Evolutionary conservation across 2,797 vertebrate species (phyloP).

Genomic region (Hypotaenidia philippensis): DNA sequence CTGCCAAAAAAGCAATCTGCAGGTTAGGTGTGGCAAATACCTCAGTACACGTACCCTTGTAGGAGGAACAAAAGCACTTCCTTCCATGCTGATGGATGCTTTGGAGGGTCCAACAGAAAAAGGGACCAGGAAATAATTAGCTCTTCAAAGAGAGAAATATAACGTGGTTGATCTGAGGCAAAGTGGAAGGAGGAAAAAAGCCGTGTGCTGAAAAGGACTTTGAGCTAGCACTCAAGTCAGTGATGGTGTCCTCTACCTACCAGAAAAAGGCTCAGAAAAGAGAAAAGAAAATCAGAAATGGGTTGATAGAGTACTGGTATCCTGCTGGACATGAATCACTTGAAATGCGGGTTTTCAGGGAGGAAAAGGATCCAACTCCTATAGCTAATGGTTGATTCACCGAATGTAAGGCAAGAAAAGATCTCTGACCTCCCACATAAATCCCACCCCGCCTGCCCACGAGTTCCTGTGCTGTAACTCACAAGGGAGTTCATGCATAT

Average conservation of each 20-base stretch:
- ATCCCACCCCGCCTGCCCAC: not conserved
- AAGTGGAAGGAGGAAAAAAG: not conserved
- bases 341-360: not conserved
- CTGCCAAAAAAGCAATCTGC: not conserved
- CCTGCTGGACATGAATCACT: not conserved
- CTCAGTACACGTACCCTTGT: not conserved
- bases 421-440: conserved; percentile 8
- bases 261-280: not conserved
- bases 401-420: not conserved
- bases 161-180: not conserved
- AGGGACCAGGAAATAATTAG: not conserved
- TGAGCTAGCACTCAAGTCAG: not conserved
- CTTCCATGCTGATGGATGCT: not conserved
- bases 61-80: not conserved
- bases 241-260: not conserved
- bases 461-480: rapidly evolving
- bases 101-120: not conserved
- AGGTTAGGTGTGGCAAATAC: not conserved
- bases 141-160: not conserved
- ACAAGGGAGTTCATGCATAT: not conserved
- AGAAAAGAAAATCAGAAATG: not conserved
- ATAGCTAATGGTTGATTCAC: not conserved
- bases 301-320: not conserved
- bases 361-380: not conserved
- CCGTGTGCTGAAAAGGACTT: not conserved